phyloP scores from a whole-genome alignment of 2,113 vertebrate genomes.

The Bos javanicus region DNA sequence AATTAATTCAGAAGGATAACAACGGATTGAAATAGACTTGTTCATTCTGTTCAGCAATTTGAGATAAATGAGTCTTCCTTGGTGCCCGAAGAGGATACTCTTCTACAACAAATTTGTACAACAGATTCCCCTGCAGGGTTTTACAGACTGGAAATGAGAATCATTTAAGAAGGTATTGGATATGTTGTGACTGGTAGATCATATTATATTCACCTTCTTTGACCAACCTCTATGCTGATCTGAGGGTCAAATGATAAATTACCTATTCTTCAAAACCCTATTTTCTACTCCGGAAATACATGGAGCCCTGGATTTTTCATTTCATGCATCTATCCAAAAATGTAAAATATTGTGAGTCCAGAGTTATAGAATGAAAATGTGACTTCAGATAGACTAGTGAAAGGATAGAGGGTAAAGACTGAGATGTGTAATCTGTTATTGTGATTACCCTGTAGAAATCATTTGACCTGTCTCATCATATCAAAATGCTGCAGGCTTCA shows the following conservation, averaged over 20 bases:
- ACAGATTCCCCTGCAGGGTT: not conserved
- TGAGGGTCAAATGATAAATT: constrained; percentile 40
- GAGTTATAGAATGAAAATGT: not conserved
- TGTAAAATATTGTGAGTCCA: not conserved
- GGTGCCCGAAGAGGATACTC: not conserved
- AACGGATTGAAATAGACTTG: not conserved
- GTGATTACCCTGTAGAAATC: not conserved
- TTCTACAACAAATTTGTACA: not conserved
- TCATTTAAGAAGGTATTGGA: constrained; percentile 14
- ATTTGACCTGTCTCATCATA: not conserved
- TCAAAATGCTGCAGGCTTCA: not conserved
- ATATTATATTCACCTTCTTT: constrained; percentile 29
- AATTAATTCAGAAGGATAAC: not conserved
- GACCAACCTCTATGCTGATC: not conserved
- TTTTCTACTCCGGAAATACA: not conserved
- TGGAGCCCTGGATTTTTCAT: not conserved
- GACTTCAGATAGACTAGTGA: not conserved
- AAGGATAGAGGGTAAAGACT: not conserved
- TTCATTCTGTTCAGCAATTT: not conserved
- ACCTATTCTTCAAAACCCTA: not conserved
- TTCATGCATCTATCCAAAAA: not conserved
- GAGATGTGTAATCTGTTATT: not conserved
- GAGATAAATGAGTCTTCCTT: constrained; percentile 21
- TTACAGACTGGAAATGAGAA: constrained; percentile 36
- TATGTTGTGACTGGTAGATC: not conserved